Conservation (phyloP, 2,113 vertebrate species). For the Scartelaos histophorus region DNA sequence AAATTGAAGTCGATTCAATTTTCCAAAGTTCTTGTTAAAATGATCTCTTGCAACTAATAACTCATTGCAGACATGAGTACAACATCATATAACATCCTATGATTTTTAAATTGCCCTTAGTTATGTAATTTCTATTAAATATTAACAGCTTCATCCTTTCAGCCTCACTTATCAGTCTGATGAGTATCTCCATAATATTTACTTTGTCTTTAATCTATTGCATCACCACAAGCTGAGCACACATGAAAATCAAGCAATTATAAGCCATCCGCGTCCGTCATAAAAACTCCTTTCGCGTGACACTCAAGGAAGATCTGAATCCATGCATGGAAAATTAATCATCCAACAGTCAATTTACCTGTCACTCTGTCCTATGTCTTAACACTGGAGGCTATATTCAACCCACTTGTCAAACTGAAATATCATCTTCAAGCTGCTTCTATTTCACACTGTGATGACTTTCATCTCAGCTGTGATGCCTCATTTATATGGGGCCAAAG, state of each 20-base stretch:
- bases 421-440: constrained; percentile 29
- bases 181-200: constrained; percentile 34
- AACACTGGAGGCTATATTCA: constrained; percentile 26
- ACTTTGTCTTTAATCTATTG: constrained; percentile 47
- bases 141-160: constrained; percentile 12
- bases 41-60: background rate
- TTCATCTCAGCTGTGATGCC: constrained; percentile 37
- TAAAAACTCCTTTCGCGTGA: constrained; percentile 37
- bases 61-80: background rate
- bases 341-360: constrained; percentile 48
- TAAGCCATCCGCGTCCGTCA: constrained; percentile 42
- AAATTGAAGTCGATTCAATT: background rate
- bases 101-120: background rate
- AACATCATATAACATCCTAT: background rate
- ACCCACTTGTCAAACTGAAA: constrained; percentile 47
- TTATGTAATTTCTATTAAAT: background rate
- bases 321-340: constrained; percentile 46
- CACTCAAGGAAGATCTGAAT: constrained; percentile 44
- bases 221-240: constrained; percentile 7
- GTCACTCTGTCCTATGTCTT: constrained; percentile 36
- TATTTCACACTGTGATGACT: constrained; percentile 41
- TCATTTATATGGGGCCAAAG: constrained; percentile 23
- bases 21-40: background rate
- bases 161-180: constrained; percentile 30
- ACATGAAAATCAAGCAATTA: constrained; percentile 56